Base-by-base conservation (phyloP, 2,113 vertebrate species). In the Spizaetus ornatus region DNA sequence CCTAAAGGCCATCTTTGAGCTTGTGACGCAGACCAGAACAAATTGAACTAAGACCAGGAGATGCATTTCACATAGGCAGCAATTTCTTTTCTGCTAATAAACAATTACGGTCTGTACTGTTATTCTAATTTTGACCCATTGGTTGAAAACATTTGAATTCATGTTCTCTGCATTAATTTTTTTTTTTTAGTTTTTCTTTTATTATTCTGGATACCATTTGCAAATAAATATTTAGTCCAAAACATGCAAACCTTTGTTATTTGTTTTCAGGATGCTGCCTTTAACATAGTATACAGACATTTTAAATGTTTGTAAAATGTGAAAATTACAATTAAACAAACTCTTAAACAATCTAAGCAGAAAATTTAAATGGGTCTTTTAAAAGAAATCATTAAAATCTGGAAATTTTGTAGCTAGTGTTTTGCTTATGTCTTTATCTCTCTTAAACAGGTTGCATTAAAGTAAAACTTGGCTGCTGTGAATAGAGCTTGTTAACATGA, bases 401-500 rank as follows among this genome's bases (percentile, higher is more conserved):
- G 32, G 27, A 89, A 52, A 86, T 55, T 63, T 34, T 76, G 65
- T 43, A 47, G 26, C 76, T 47, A 38, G 19, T 19, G 10, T 52
- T 50, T 55, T 90, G 55, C 56, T 82, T 91, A 82, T 93, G 47
- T 83, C 69, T 73, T 93, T 72, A 3, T 88, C 34, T 80, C 58
- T 63, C 65, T 89, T 79, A 67, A 88, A 81, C 79, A 97, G 95
- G 83, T 66, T 66, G 36, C 45, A 34, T 59, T 79, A 45, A 92
- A 92, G 48, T 58, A 82, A 59, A 20, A 50, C 38, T 48, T 70
- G 67, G 69, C 56, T 55, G 65, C 43, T 55, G 80, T 61, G 59
- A 91, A 50, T 92, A 95, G 94, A 86, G 76, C 65, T 43, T 25
- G 59, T 92, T 86, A 96, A 32, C 53, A 97, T 97, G 97, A 92